Evolutionary conservation across 2,113 vertebrate species (phyloP).

Genomic region (Elachura formosa): DNA sequence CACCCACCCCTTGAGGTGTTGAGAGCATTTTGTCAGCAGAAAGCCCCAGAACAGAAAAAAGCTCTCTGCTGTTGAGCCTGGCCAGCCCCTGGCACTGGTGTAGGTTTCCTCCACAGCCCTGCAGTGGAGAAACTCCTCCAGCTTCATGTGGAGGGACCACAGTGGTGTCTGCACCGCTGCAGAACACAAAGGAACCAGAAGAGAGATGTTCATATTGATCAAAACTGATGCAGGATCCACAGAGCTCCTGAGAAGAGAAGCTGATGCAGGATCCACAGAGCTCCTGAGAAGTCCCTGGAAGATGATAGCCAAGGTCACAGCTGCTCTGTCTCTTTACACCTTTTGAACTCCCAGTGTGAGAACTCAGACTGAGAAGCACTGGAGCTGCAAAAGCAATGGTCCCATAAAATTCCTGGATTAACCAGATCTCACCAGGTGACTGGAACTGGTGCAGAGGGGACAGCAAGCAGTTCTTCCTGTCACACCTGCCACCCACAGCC

Average conservation of each 20-base stretch:
- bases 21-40: background rate
- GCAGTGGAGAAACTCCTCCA: background rate
- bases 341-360: background rate
- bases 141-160: background rate
- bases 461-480: background rate
- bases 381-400: background rate
- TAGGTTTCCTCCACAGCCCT: background rate
- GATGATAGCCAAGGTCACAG: background rate
- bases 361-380: background rate
- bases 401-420: background rate
- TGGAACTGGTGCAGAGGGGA: background rate
- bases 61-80: background rate
- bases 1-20: rapidly evolving
- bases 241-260: no score
- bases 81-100: background rate
- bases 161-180: background rate
- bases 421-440: background rate
- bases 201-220: rapidly evolving
- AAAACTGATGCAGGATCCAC: background rate
- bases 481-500: background rate
- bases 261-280: background rate
- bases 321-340: background rate
- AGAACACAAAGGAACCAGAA: background rate
- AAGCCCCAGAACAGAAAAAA: background rate
- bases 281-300: background rate